Conservation (phyloP, 1,140 invertebrate genomes). For the Drosophila fuyamai region DNA sequence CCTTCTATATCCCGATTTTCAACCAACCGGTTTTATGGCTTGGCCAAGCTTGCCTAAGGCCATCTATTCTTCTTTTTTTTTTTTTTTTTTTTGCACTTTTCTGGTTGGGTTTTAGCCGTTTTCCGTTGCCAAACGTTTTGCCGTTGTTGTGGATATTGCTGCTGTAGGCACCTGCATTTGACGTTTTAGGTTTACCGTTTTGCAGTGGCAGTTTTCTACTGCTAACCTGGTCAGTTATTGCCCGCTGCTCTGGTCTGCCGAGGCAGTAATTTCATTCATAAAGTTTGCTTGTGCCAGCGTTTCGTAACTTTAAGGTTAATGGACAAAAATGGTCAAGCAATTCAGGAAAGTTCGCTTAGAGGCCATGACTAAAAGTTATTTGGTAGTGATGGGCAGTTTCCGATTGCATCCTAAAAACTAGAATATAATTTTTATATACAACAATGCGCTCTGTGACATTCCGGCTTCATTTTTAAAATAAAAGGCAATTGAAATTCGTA, state of each 20-base stretch:
- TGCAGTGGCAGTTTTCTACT: constrained; percentile 50
- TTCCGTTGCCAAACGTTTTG: constrained; percentile 56
- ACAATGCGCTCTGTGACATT: too few relatives aligned
- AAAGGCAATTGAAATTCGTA: too few relatives aligned
- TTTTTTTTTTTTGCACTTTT: constrained; percentile 6
- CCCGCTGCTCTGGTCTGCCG: constrained; percentile 14
- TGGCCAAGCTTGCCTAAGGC: constrained; percentile 65
- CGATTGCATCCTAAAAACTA: too few relatives aligned
- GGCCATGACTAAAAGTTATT: background rate
- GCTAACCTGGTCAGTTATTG: constrained; percentile 57
- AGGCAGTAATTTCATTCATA: constrained; percentile 58
- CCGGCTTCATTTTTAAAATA: too few relatives aligned
- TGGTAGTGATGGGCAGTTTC: too few relatives aligned
- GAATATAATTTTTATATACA: too few relatives aligned
- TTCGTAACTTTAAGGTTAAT: constrained; percentile 21
- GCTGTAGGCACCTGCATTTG: constrained; percentile 70
- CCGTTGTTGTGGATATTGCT: constrained; percentile 42
- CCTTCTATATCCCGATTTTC: constrained; percentile 16
- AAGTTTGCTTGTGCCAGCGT: constrained; percentile 35
- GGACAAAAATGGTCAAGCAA: background rate
- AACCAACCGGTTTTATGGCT: constrained; percentile 71
- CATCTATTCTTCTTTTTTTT: constrained; percentile 41
- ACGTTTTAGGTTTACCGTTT: constrained; percentile 64
- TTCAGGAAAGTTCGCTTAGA: background rate
- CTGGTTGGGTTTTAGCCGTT: constrained; percentile 13